Percentiles rank a stretch among this genome's conserved stretches.
Evolutionary conservation across 2,888 invertebrate species (phyloP).

Genomic region (Cryptosula pallasiana): DNA sequence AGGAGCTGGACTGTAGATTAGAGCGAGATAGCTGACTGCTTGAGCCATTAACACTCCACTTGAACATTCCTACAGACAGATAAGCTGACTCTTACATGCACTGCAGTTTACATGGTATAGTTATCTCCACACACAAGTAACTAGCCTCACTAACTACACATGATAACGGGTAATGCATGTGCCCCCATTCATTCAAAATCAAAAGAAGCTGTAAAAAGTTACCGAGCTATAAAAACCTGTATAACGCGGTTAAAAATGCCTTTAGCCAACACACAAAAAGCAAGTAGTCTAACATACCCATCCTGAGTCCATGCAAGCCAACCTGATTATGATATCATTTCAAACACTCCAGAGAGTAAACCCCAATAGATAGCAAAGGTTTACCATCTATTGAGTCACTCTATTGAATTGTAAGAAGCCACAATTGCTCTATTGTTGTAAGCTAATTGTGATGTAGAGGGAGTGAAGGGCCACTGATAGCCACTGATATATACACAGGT

Average conservation of each 20-base stretch:
- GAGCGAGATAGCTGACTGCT: conserved; percentile 2
- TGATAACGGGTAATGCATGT: too few relatives aligned
- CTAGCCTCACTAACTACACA: too few relatives aligned
- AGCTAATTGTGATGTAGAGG: too few relatives aligned
- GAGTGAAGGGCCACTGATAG: too few relatives aligned
- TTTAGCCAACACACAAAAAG: neutral
- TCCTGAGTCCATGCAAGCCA: neutral
- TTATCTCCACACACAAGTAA: too few relatives aligned
- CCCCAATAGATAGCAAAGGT: neutral
- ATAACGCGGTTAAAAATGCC: too few relatives aligned
- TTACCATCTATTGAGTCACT: neutral
- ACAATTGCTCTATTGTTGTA: neutral
- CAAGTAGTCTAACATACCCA: neutral
- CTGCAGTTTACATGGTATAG: too few relatives aligned
- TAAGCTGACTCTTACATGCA: too few relatives aligned
- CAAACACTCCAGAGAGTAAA: neutral
- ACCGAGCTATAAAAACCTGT: too few relatives aligned
- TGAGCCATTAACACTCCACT: conserved; percentile 20
- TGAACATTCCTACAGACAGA: conserved; percentile 11
- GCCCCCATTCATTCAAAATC: too few relatives aligned
- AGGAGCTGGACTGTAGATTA: conserved; percentile 7
- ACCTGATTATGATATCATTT: neutral
- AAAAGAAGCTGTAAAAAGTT: too few relatives aligned
- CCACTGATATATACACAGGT: too few relatives aligned
- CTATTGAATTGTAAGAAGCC: neutral